These are phyloP conservation scores for Falco peregrinus DNA, from an alignment of 2,797 vertebrate genomes.

Conservation along the genomic window DNA sequence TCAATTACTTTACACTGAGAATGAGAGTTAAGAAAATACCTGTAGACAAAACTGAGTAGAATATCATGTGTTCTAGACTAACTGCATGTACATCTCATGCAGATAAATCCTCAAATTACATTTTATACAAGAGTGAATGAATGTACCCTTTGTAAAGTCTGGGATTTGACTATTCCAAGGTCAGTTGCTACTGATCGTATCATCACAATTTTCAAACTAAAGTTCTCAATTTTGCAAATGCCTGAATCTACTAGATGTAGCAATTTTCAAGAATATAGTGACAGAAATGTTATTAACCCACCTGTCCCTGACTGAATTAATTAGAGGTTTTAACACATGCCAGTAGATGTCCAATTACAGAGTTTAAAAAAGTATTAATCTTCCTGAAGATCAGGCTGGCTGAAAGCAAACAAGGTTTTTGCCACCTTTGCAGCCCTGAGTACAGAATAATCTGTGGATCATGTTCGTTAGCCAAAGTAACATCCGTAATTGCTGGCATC, in stretches of 20 bases:
- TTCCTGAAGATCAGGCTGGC: not conserved
- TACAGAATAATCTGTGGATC: conserved; percentile 2
- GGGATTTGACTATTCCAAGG: not conserved
- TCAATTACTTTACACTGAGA: not conserved
- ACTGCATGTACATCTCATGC: not conserved
- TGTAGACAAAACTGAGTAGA: not conserved
- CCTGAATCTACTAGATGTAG: not conserved
- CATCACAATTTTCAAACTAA: not conserved
- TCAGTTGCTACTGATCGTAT: not conserved
- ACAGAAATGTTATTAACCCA: conserved; percentile 12
- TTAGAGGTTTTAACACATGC: conserved; percentile 16
- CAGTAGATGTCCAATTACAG: not conserved
- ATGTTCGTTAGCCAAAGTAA: not conserved
- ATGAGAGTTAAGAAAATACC: not conserved
- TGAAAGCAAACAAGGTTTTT: conserved; percentile 26
- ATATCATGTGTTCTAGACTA: not conserved
- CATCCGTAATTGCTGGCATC: not conserved
- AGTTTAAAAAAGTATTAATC: conserved; percentile 11
- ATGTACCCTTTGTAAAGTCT: not conserved
- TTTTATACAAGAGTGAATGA: not conserved
- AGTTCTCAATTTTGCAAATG: not conserved
- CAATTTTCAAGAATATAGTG: not conserved
- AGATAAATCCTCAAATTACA: not conserved
- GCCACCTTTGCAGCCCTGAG: not conserved
- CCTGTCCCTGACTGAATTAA: not conserved